A percentile compares a stretch with the other conserved stretches of the same genome.
These are phyloP conservation scores for Diprion similis DNA, from an alignment of 1,140 invertebrate genomes.

Conservation along the genomic window DNA sequence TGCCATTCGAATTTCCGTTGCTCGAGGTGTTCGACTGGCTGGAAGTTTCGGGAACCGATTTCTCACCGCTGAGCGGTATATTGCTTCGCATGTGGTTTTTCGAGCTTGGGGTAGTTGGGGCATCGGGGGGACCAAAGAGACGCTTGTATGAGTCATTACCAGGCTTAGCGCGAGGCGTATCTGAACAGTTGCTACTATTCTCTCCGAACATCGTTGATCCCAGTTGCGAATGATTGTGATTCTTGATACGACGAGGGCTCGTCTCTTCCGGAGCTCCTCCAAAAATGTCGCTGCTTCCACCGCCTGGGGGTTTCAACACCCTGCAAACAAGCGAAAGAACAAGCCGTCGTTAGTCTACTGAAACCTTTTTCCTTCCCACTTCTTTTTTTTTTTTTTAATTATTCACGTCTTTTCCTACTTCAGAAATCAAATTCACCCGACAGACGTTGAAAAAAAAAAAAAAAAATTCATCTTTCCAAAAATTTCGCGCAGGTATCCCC, in stretches of 20 bases:
- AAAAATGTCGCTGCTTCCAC: constrained; percentile 71
- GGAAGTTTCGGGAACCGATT: constrained; percentile 24
- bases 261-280: constrained; percentile 52
- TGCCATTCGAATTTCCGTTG: constrained; percentile 51
- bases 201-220: constrained; percentile 55
- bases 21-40: constrained; percentile 46
- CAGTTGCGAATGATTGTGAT: constrained; percentile 53
- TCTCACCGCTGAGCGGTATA: constrained; percentile 46
- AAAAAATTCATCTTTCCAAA: too few species aligned
- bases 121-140: constrained; percentile 61
- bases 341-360: constrained; percentile 6
- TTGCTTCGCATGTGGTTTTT: constrained; percentile 60
- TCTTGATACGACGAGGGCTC: constrained; percentile 52
- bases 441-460: too few species aligned
- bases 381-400: too few species aligned
- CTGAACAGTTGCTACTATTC: constrained; percentile 35
- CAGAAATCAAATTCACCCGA: too few species aligned
- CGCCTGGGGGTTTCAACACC: constrained; percentile 72
- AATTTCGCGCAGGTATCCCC: too few species aligned
- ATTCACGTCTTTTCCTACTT: too few species aligned
- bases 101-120: constrained; percentile 54
- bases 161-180: constrained; percentile 54
- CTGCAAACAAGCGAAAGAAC: constrained; percentile 49
- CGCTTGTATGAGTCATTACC: constrained; percentile 64
- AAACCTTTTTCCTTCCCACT: too few species aligned